phyloP scores from a whole-genome alignment of 2,888 invertebrate genomes.

The Leptothorax acervorum region DNA sequence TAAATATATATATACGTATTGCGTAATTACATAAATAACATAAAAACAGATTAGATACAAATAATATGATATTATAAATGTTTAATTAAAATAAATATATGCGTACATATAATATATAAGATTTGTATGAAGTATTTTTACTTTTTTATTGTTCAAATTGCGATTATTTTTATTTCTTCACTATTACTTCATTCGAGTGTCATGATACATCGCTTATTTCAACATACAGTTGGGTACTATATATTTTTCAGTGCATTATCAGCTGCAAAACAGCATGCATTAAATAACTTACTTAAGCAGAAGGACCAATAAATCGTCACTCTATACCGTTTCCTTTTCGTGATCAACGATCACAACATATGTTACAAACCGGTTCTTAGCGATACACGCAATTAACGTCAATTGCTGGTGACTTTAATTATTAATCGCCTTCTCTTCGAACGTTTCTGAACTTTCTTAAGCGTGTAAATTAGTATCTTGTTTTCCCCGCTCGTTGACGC shows the following conservation, averaged over 20 bases:
- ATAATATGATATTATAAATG: not conserved
- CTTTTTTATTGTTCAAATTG: not conserved
- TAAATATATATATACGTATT: not conserved
- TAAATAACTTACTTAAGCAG: conserved; percentile 24
- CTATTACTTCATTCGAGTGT: not conserved
- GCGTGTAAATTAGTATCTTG: conserved; percentile 30
- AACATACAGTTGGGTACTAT: not conserved
- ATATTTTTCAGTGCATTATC: conserved; percentile 1
- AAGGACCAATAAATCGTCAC: conserved; percentile 24
- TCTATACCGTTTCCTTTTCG: conserved; percentile 25
- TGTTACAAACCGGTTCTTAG: conserved; percentile 30
- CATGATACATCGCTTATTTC: not conserved
- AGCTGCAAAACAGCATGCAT: not conserved
- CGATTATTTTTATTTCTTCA: not conserved
- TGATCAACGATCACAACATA: conserved; percentile 25
- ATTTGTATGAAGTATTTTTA: not conserved
- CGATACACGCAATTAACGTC: conserved; percentile 33
- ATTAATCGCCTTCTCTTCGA: conserved; percentile 29
- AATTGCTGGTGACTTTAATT: conserved; percentile 34
- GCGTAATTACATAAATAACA: too few species aligned
- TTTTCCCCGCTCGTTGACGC: not conserved
- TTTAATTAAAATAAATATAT: not conserved
- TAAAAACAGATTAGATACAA: not conserved
- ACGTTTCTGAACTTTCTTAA: conserved; percentile 38
- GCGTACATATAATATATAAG: not conserved